Evolutionary conservation across 2,113 vertebrate species (phyloP).

Genomic region (Trochalopteron elliotii): DNA sequence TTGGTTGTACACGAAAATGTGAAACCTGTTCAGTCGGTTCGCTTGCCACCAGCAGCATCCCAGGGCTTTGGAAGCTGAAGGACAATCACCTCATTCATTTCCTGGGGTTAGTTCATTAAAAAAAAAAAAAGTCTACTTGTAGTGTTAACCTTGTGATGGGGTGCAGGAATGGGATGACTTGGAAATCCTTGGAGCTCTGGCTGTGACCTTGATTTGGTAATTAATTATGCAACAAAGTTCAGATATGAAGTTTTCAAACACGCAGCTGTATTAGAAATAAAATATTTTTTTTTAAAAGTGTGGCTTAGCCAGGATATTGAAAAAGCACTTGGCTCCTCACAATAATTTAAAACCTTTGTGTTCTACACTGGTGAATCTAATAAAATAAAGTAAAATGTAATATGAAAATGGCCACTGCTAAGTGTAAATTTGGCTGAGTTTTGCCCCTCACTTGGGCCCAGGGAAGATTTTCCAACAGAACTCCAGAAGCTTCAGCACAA

Average conservation of each 20-base stretch:
- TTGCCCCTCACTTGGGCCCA: neutral
- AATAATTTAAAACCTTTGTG: neutral
- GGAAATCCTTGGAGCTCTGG: neutral
- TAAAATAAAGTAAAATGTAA: neutral
- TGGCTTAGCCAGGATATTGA: neutral
- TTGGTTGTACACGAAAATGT: neutral
- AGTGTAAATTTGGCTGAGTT: neutral
- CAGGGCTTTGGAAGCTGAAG: neutral
- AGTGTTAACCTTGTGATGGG: neutral
- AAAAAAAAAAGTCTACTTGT: neutral
- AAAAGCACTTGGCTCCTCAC: neutral
- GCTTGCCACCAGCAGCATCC: neutral
- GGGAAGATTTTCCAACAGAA: neutral
- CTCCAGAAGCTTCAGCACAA: neutral
- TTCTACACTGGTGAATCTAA: neutral
- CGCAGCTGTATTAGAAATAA: neutral
- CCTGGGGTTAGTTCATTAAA: neutral
- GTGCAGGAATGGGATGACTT: neutral
- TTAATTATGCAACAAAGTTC: neutral
- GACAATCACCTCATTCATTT: neutral
- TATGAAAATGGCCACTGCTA: neutral
- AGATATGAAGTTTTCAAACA: neutral
- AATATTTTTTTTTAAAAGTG: rapidly evolving
- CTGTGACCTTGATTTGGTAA: neutral
- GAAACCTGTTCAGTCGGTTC: constrained; percentile 26